Conservation (phyloP, 2,888 invertebrate species). For the Anagyrus pseudococci region DNA sequence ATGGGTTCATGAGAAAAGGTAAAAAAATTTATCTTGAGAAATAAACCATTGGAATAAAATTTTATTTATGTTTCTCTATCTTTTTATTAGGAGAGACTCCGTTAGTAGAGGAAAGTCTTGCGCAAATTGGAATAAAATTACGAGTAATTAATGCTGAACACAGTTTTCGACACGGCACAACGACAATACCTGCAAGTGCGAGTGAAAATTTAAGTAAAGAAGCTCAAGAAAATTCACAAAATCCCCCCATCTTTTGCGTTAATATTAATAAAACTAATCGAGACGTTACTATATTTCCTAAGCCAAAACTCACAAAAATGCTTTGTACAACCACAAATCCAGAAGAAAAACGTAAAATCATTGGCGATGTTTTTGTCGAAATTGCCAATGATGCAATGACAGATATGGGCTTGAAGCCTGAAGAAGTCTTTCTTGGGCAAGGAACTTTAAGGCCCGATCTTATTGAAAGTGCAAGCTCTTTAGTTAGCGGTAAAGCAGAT, state of each 20-base stretch:
- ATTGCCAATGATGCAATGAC: conserved; percentile 89
- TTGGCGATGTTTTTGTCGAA: conserved; percentile 97
- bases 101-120: conserved; percentile 83
- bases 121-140: conserved; percentile 82
- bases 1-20: conserved; percentile 97
- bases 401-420: conserved; percentile 86
- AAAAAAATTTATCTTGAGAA: conserved; percentile 2
- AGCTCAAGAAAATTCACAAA: conserved; percentile 21
- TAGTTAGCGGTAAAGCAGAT: conserved; percentile 89
- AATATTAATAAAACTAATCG: conserved; percentile 35
- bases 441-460: conserved; percentile 97
- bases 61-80: neutral
- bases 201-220: conserved; percentile 14
- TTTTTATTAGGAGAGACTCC: conserved; percentile 72
- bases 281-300: conserved; percentile 49
- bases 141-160: conserved; percentile 77
- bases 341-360: conserved; percentile 97
- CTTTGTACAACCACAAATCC: conserved; percentile 88
- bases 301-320: conserved; percentile 78
- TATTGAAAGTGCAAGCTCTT: conserved; percentile 93
- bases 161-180: conserved; percentile 79
- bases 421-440: conserved; percentile 92
- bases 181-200: conserved; percentile 70
- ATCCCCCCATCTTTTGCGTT: conserved; percentile 30
- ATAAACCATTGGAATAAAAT: neutral